Evolutionary conservation across 2,888 invertebrate genomes (phyloP), one percentile per base, ranked within the genome.

Genomic region (Drosophila flavopinicola): DNA sequence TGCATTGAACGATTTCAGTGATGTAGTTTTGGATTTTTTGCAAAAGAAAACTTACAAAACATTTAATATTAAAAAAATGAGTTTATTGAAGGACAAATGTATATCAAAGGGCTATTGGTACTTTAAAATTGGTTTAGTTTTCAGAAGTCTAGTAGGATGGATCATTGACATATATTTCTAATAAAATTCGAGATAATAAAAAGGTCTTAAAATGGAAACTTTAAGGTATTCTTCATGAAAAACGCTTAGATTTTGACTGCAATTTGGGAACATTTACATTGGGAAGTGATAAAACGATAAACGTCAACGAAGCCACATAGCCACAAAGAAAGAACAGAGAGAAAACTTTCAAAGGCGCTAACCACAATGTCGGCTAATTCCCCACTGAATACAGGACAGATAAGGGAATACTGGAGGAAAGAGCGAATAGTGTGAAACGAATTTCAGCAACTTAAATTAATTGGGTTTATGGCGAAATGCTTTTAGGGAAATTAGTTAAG

Each of bases 391-490:
- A 42, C 49, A 39, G 9, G 23, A 20, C 7, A 24, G 24, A 15
- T 29, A 25, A 5, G 6, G 20, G 39, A 37, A 17, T 29, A 11
- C 15, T n/a, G 30, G 42, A 23, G 56, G 10, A 35, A 27, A 30
- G 33, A 27, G 53, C 27, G 51, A 37, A 52, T 65, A 63, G 86
- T 79, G 74, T 70, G 77, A 79, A 65, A 58, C 63, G 67, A 86
- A 82, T 80, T 84, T 72, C 78, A 66, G 64, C 73, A 86, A 75
- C 69, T 75, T 75, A 82, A 83, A 87, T 83, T 83, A 83, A 83
- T 83, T 83, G 87, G 74, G 85, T 87, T 83, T 87, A 83, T 87
- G 85, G 83, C 70, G 49, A 82, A 83, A 83, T 85, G 83, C 83
- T 83, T 83, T 83, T 87, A 83, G 78, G 68, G 67, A 85, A 83